Base-by-base conservation (phyloP, 2,797 vertebrate genomes). In the Vultur gryphus region DNA sequence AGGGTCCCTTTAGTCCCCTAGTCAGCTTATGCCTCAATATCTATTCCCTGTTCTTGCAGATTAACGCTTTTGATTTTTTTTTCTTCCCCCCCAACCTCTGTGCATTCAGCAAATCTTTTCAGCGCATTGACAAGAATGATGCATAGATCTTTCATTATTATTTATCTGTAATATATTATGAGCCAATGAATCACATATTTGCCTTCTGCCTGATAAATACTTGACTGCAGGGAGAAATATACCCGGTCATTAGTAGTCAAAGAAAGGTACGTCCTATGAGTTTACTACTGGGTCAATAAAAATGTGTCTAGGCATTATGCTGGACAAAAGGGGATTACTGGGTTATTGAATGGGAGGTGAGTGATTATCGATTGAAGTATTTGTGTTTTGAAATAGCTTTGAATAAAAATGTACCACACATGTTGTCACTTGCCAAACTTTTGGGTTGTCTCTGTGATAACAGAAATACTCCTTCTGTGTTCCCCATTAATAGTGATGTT, bases 161-260 rank as follows among this genome's bases (percentile, higher is more conserved):
- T 94, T 96, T 93, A 96, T 96, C 82, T 87, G 75, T 88, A 83
- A 93, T 80, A 88, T 66, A 92, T 95, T 93, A 89, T 84, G 73
- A 87, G 95, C 90, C 95, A 79, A 90, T 96, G 91, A 97, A 96
- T 96, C 91, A 79, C 62, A 57, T 84, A 82, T 96, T 96, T 96
- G 85, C 85, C 43, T 96, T 91, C 87, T 96, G 89, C 89, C 87
- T 93, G 88, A 94, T 90, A 93, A 94, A 92, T 92, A 65, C 71
- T 76, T 94, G 89, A 57, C 93, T 91, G 52, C 90, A 67, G 75
- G 92, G 81, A 94, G 87, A 90, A 94, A 84, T 84, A 83, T 28
- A 31, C 76, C 86, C 8, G 0, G 66, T 61, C 87, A 93, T 96
- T 97, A 94, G 89, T 19, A 94, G 93, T 80, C 91, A 75, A 89